Evolutionary conservation across 2,113 vertebrate genomes (phyloP).

Genomic region (Heterochromis multidens): DNA sequence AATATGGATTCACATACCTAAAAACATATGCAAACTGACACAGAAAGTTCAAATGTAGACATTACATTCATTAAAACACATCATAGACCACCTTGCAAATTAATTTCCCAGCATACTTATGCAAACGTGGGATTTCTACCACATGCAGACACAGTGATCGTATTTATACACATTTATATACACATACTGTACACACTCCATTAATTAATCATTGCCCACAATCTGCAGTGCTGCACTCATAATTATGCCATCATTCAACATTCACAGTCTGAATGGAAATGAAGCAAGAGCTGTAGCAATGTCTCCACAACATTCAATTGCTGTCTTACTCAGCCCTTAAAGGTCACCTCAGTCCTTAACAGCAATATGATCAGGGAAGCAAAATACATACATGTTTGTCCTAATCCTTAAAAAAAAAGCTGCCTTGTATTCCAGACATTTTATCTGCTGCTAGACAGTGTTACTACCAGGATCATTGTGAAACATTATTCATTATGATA

Average conservation of each 20-base stretch:
- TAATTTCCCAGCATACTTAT: neutral
- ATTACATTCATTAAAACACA: neutral
- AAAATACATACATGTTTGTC: conserved; percentile 35
- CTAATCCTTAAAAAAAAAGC: conserved; percentile 17
- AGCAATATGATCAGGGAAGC: conserved; percentile 5
- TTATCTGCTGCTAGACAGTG: neutral
- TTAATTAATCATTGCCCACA: conserved; percentile 47
- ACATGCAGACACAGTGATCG: neutral
- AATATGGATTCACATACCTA: neutral
- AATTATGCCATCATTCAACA: conserved; percentile 52
- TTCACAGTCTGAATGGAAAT: conserved; percentile 36
- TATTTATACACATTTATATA: conserved; percentile 12
- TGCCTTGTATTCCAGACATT: conserved; percentile 20
- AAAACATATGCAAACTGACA: neutral
- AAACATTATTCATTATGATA: conserved; percentile 28
- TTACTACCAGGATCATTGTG: neutral
- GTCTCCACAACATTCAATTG: conserved; percentile 30
- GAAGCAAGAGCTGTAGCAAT: neutral
- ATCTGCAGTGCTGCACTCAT: conserved; percentile 24
- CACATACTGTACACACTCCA: conserved; percentile 14
- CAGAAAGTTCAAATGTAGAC: neutral
- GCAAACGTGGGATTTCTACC: neutral
- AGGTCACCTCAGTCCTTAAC: conserved; percentile 44
- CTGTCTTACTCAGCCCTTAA: conserved; percentile 20
- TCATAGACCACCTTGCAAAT: neutral